These are phyloP conservation scores for Ibidorhyncha struthersii DNA, from an alignment of 2,113 vertebrate species.

Conservation along the genomic window DNA sequence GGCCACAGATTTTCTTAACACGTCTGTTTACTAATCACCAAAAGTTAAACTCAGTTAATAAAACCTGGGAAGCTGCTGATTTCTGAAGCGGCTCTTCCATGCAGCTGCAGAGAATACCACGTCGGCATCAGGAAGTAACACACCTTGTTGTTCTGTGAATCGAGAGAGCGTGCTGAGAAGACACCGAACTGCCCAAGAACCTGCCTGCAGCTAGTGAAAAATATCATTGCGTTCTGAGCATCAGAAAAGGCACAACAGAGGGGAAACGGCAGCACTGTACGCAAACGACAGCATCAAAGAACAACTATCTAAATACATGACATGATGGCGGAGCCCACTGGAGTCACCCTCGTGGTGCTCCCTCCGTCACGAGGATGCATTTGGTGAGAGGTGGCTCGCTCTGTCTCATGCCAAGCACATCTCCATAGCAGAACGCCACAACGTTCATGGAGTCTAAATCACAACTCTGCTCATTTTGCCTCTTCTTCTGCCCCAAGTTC, in stretches of 20 bases:
- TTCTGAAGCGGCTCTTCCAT: not conserved
- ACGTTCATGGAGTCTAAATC: not conserved
- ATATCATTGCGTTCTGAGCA: not conserved
- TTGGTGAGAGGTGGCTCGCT: not conserved
- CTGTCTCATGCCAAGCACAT: not conserved
- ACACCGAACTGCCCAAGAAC: not conserved
- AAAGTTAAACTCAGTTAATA: not conserved
- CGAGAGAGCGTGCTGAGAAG: accelerated
- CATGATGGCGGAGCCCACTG: accelerated
- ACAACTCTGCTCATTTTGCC: not conserved
- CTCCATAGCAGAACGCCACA: not conserved
- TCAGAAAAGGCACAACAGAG: not conserved
- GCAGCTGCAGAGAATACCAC: not conserved
- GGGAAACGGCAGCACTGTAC: not conserved
- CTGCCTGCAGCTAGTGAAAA: not conserved
- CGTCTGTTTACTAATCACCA: not conserved
- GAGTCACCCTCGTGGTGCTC: not conserved
- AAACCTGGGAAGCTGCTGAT: not conserved
- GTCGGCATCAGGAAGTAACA: not conserved
- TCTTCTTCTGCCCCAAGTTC: conserved; percentile 9
- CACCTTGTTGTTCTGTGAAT: not conserved
- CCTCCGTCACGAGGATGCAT: not conserved
- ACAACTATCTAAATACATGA: not conserved
- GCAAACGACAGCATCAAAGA: not conserved
- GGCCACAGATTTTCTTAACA: not conserved